Evolutionary conservation across 2,113 vertebrate genomes (phyloP).

Genomic region (Paratilapia polleni): DNA sequence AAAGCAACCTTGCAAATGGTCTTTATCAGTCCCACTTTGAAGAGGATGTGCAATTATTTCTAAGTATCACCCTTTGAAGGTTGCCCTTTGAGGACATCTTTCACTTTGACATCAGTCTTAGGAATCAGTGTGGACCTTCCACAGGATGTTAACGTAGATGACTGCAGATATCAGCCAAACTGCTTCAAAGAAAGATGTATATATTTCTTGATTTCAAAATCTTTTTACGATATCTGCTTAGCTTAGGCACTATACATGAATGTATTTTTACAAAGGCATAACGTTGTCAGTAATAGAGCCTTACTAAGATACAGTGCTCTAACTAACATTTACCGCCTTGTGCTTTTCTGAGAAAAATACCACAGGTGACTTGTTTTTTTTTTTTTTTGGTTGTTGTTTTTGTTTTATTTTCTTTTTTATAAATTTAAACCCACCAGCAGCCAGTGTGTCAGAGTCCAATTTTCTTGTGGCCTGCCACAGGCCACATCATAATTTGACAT

Average conservation of each 20-base stretch:
- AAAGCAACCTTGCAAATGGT: conserved; percentile 33
- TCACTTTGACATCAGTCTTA: conserved; percentile 56
- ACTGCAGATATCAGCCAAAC: conserved; percentile 40
- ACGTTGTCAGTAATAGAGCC: background rate
- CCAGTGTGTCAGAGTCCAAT: conserved; percentile 34
- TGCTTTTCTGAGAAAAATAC: conserved; percentile 7
- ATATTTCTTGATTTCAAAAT: conserved; percentile 29
- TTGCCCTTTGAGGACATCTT: conserved; percentile 65
- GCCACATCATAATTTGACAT: conserved; percentile 71
- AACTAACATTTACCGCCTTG: conserved; percentile 9
- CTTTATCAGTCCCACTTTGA: conserved; percentile 20
- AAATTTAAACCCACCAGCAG: conserved; percentile 13
- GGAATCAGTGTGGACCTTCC: conserved; percentile 52
- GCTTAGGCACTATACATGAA: conserved; percentile 32
- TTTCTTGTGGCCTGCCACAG: conserved; percentile 58
- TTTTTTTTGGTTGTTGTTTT: too few species aligned
- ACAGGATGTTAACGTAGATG: conserved; percentile 44
- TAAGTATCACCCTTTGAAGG: conserved; percentile 58
- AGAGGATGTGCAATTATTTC: conserved; percentile 55
- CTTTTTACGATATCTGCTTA: conserved; percentile 29
- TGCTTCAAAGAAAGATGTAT: conserved; percentile 58
- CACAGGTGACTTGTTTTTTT: background rate
- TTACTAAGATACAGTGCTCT: background rate
- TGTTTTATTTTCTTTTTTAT: conserved; percentile 13
- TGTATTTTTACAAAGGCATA: conserved; percentile 3